Evolutionary conservation across 2,797 vertebrate genomes (phyloP), one percentile per base, ranked within the genome.

Genomic region (Sebastes dallii): DNA sequence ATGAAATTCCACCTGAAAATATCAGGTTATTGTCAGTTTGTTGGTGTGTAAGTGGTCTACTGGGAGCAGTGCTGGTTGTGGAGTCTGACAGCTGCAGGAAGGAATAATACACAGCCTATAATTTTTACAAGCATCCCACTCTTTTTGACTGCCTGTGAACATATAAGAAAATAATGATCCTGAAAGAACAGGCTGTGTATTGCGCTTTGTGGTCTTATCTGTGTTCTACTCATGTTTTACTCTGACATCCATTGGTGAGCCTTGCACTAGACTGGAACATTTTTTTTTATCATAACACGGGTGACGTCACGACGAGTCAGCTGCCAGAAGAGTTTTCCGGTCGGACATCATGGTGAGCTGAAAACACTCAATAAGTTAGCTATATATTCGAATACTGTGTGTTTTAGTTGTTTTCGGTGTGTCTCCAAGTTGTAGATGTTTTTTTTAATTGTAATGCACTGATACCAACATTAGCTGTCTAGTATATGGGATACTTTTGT

Each of bases 271-370:
- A 16, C 72, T 6, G 9, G 27, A 29, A 29, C 1, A 24, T n/a
- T n/a, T n/a, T n/a, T n/a, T n/a, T 1, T 8, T 1, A 27, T 27
- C 6, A 36, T n/a, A 18, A 56, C 36, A 2, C 20, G 0, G 36
- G 3, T 82, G 78, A 82, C 76, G 76, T 86, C 75, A 84, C 70
- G 16, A 4, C 12, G 18, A 16, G 20, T 1, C 73, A 27, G 65
- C 59, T 1, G 58, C 13, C 6, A 46, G 10, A 8, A 2, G 13
- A 20, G 22, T 16, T 50, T 20, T 20, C 16, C 46, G 6, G n/a
- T 10, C 20, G 10, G 66, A 60, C 72, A 77, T 32, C 61, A 87
- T 88, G 89, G 87, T 90, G 81, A 89, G 90, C 22, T 3, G 12
- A 16, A 39, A 68, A 54, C 39, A 29, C 68, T 8, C 0, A 1